Evolutionary conservation across 2,797 vertebrate species (phyloP).

Genomic region (Sebastes nivosus): DNA sequence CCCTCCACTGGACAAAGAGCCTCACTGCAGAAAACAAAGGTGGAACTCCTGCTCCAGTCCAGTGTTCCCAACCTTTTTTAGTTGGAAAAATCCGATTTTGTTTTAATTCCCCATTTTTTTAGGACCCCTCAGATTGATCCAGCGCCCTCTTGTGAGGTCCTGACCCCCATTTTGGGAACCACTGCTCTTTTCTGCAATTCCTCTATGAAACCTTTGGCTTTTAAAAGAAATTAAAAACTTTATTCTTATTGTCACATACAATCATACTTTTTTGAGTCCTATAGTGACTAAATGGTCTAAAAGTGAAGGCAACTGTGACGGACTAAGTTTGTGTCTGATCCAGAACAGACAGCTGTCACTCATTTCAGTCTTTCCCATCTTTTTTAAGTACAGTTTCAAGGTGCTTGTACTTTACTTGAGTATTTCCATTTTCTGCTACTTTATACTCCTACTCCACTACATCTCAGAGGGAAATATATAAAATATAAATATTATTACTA

Average conservation of each 20-base stretch:
- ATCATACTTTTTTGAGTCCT: too few relatives aligned
- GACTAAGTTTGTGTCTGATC: background rate
- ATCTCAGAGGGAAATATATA: too few relatives aligned
- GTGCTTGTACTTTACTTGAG: too few relatives aligned
- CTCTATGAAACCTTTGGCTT: background rate
- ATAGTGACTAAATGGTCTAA: background rate
- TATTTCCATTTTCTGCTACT: too few relatives aligned
- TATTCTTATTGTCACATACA: too few relatives aligned
- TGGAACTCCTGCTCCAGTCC: background rate
- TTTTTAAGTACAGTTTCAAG: too few relatives aligned
- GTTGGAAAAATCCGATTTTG: accelerated
- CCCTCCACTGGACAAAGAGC: slow-evolving; percentile 53
- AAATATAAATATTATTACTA: too few relatives aligned
- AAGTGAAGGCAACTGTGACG: background rate
- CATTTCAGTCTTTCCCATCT: background rate
- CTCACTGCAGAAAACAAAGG: slow-evolving; percentile 34
- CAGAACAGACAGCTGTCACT: background rate
- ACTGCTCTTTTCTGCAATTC: background rate
- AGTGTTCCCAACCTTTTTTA: background rate
- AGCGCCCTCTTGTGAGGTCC: background rate
- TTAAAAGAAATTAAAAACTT: too few relatives aligned
- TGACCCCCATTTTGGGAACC: background rate
- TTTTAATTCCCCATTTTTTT: background rate
- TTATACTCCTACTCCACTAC: too few relatives aligned
- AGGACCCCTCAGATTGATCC: background rate